These are phyloP conservation scores for Nomia melanderi DNA, from an alignment of 1,140 invertebrate species.

Conservation along the genomic window DNA sequence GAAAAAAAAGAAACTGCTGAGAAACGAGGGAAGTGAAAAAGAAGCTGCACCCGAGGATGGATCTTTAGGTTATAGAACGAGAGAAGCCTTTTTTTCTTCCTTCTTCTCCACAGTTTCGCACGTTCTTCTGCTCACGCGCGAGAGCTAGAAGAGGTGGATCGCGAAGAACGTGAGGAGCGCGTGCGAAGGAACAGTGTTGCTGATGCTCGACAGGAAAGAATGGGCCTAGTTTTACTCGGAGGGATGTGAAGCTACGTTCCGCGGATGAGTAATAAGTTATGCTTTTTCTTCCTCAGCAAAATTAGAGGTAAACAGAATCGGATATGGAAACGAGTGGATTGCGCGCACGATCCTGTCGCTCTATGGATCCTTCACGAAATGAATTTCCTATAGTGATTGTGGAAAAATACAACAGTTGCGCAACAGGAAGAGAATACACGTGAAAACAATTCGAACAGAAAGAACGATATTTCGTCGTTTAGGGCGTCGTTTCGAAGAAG, in stretches of 20 bases:
- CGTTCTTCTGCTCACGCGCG: no score
- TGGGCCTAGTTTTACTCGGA: neutral
- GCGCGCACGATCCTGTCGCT: neutral
- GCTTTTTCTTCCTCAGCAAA: no score
- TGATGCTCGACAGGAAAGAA: neutral
- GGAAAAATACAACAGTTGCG: no score
- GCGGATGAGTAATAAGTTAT: neutral
- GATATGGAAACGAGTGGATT: neutral
- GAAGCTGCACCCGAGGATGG: neutral
- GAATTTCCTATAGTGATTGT: no score
- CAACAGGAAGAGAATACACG: no score
- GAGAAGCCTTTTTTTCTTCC: neutral
- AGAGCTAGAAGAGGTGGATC: no score
- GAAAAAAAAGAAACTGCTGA: no score
- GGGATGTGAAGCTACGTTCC: neutral
- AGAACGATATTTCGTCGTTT: no score
- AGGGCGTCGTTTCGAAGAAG: no score
- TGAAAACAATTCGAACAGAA: no score
- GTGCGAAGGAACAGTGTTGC: neutral
- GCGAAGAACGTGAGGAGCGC: no score
- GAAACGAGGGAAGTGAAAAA: no score
- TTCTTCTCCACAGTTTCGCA: neutral
- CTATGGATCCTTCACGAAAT: neutral
- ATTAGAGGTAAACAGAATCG: neutral
- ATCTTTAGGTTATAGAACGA: neutral